Conservation (phyloP, 2,888 invertebrate species). For the Peribatodes rhomboidaria region DNA sequence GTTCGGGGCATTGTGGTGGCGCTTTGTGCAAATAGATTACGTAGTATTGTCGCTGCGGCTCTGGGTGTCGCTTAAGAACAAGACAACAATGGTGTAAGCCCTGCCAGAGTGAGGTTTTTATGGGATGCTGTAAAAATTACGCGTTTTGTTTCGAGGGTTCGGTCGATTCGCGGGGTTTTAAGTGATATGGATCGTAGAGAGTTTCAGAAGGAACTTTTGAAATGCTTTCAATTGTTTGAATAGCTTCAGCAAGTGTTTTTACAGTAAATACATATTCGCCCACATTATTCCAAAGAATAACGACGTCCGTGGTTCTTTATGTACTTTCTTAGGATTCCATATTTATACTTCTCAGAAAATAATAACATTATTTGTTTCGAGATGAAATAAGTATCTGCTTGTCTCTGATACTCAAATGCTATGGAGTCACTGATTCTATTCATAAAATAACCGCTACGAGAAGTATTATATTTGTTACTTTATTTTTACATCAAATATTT, state of each 20-base stretch:
- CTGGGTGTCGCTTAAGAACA: conserved; percentile 56
- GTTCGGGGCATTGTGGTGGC: conserved; percentile 73
- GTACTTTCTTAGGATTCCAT: neutral
- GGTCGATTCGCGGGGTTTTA: conserved; percentile 19
- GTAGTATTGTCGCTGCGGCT: conserved; percentile 69
- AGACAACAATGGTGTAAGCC: conserved; percentile 51
- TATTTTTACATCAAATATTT: neutral
- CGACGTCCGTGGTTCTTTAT: neutral
- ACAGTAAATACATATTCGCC: neutral
- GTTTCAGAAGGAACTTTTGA: neutral
- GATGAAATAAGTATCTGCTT: neutral
- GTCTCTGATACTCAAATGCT: neutral
- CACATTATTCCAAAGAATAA: neutral
- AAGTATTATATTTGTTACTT: neutral
- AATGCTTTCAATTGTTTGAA: neutral
- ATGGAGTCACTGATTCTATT: neutral
- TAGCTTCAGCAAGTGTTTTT: neutral
- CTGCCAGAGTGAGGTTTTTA: conserved; percentile 46
- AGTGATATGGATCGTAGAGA: neutral
- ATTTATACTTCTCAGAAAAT: neutral
- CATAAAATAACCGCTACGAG: neutral
- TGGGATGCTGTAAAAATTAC: conserved; percentile 43
- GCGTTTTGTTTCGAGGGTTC: conserved; percentile 36
- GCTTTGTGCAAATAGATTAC: conserved; percentile 83
- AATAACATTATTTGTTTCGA: conserved; percentile 1